Conservation (phyloP, 2,888 invertebrate species). For the Sarcophaga rosellei region DNA sequence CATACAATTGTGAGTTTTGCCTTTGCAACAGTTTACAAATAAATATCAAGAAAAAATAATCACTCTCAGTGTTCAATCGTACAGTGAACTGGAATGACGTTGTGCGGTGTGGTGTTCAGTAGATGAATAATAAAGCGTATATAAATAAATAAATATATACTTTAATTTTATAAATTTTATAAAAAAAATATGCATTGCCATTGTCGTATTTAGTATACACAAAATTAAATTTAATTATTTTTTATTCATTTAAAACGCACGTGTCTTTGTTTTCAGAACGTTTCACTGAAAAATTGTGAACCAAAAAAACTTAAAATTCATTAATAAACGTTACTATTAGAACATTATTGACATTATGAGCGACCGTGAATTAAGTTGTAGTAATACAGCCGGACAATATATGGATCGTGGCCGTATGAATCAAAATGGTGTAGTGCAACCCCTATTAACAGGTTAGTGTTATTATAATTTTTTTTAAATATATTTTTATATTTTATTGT, state of each 20-base stretch:
- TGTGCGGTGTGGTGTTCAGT: not conserved
- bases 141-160: not conserved
- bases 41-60: conserved; percentile 38
- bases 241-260: conserved; percentile 4
- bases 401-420: conserved; percentile 80
- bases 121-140: not conserved
- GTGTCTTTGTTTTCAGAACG: conserved; percentile 20
- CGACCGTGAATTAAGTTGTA: conserved; percentile 77
- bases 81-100: conserved; percentile 50
- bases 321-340: not conserved
- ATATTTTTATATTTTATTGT: not conserved
- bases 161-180: not conserved
- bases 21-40: conserved; percentile 34
- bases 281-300: conserved; percentile 14
- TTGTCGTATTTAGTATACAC: not conserved
- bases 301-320: conserved; percentile 1
- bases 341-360: conserved; percentile 74
- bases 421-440: conserved; percentile 88
- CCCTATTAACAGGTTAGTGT: conserved; percentile 91
- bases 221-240: conserved; percentile 3
- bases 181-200: not conserved
- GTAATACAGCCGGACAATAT: conserved; percentile 76
- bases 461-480: conserved; percentile 13
- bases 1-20: conserved; percentile 33
- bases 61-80: conserved; percentile 40